Conservation (phyloP, 2,797 vertebrate species). For the Steatocranus sp. region DNA sequence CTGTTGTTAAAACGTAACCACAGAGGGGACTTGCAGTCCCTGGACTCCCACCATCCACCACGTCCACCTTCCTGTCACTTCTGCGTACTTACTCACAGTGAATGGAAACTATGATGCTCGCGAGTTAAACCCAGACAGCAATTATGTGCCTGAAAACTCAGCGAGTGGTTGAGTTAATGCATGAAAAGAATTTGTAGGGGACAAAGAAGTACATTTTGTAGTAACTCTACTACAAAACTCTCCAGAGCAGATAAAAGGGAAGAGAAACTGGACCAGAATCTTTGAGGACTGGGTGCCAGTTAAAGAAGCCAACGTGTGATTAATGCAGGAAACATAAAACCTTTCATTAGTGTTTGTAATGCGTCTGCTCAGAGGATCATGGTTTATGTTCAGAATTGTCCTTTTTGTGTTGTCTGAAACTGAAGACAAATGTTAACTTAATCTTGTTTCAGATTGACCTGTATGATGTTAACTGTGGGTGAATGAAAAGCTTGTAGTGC, state of each 20-base stretch:
- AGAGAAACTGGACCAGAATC: not conserved
- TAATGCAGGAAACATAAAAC: not conserved
- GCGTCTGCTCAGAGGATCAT: not conserved
- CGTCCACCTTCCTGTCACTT: not conserved
- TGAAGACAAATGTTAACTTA: not conserved
- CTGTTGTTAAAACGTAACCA: not conserved
- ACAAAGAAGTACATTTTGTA: not conserved
- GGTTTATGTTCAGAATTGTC: not conserved
- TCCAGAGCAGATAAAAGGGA: not conserved
- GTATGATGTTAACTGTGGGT: not conserved
- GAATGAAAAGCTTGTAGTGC: not conserved
- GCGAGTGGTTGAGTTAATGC: not conserved
- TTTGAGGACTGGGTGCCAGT: not conserved
- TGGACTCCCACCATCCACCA: not conserved
- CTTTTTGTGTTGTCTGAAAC: not conserved
- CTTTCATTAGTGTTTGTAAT: not conserved
- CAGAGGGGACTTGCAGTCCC: not conserved
- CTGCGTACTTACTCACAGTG: not conserved
- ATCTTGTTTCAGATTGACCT: not conserved
- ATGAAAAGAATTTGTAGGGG: not conserved
- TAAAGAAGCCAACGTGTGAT: not conserved
- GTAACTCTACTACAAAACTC: not conserved
- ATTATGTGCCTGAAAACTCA: not conserved
- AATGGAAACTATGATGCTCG: not conserved
- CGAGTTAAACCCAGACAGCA: not conserved